These are phyloP conservation scores for Dichetophora obliterata DNA, from an alignment of 2,888 invertebrate species.

Conservation along the genomic window DNA sequence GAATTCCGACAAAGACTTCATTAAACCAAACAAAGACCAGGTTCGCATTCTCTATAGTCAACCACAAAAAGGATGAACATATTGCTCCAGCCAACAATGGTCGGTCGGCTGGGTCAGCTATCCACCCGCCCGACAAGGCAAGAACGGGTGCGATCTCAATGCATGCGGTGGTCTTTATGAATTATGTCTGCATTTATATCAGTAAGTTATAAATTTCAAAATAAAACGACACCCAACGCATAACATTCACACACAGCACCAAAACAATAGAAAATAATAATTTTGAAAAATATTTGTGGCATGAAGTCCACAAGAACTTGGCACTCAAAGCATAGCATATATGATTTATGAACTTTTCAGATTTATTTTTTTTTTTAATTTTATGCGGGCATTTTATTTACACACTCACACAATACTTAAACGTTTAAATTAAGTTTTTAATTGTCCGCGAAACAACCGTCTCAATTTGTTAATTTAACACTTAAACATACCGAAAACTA, in stretches of 20 bases:
- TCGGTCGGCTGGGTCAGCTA: neutral
- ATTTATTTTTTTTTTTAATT: neutral
- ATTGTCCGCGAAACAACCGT: too few relatives aligned
- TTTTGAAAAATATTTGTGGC: neutral
- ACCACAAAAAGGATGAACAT: neutral
- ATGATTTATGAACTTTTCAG: constrained; percentile 11
- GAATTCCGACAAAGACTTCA: too few relatives aligned
- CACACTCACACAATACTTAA: too few relatives aligned
- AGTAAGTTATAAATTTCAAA: neutral
- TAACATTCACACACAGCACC: neutral
- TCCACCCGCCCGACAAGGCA: too few relatives aligned
- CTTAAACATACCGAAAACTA: neutral
- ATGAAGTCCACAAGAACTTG: too few relatives aligned
- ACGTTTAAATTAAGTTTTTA: too few relatives aligned
- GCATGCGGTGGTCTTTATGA: neutral
- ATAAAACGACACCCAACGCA: neutral
- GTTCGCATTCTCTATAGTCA: neutral
- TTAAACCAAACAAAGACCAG: too few relatives aligned
- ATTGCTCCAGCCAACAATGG: too few relatives aligned
- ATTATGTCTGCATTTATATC: constrained; percentile 1
- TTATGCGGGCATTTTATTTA: constrained; percentile 2
- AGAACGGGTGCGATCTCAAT: neutral
- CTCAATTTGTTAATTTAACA: neutral
- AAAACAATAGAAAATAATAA: neutral
- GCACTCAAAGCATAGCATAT: too few relatives aligned